Evolutionary conservation across 2,888 invertebrate species (phyloP).

Genomic region (Petrophora chlorosata): DNA sequence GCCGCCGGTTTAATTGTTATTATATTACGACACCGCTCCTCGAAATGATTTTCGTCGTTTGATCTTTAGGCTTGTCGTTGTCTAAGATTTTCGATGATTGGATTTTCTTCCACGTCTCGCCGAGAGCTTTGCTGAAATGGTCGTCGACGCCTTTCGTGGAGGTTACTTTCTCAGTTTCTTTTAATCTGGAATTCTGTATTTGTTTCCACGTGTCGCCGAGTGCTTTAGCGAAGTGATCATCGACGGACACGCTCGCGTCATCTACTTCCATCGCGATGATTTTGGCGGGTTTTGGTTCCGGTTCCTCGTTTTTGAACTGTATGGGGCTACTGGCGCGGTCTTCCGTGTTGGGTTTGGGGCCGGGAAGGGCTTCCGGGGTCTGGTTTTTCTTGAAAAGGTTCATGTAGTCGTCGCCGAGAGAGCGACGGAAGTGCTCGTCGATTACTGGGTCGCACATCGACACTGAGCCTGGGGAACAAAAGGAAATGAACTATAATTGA

Average conservation of each 20-base stretch:
- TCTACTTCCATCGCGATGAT: constrained; percentile 85
- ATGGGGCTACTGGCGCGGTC: constrained; percentile 80
- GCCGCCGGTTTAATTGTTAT: constrained; percentile 54
- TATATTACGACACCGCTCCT: constrained; percentile 81
- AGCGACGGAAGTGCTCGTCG: constrained; percentile 97
- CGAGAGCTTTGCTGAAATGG: constrained; percentile 95
- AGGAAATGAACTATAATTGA: no score
- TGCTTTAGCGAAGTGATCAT: constrained; percentile 96
- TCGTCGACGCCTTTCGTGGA: constrained; percentile 87
- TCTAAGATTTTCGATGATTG: constrained; percentile 83
- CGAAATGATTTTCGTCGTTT: constrained; percentile 71
- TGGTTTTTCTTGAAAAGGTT: constrained; percentile 86
- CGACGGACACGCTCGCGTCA: constrained; percentile 87
- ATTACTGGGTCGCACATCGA: constrained; percentile 95
- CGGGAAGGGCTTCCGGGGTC: constrained; percentile 53
- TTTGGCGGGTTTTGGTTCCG: constrained; percentile 62
- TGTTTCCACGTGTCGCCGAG: constrained; percentile 93
- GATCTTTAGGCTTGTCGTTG: constrained; percentile 64
- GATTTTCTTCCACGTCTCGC: constrained; percentile 92
- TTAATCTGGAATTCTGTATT: constrained; percentile 85
- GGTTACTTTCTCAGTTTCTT: constrained; percentile 68
- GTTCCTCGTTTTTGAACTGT: constrained; percentile 68
- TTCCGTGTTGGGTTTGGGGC: constrained; percentile 72
- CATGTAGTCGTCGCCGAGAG: constrained; percentile 92
- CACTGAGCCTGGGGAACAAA: constrained; percentile 83